Evolutionary conservation across 2,113 vertebrate genomes (phyloP).

Genomic region (Tychaedon coryphoeus): DNA sequence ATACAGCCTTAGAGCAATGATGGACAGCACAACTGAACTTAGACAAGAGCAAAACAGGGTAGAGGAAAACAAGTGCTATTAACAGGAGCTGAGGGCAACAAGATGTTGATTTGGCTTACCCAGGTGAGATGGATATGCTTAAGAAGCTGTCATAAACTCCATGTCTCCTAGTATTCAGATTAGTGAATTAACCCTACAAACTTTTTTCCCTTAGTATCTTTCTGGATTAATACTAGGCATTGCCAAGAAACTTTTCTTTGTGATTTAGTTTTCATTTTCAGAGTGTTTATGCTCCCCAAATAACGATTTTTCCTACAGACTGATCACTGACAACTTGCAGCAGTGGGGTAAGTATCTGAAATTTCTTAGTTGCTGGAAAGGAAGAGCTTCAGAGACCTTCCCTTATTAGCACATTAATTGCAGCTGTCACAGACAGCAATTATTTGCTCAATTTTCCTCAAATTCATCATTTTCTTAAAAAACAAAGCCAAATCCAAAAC

Average conservation of each 20-base stretch:
- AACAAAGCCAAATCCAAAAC: slow-evolving; percentile 7
- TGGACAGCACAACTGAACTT: neutral
- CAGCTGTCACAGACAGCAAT: slow-evolving; percentile 60
- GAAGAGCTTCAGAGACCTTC: slow-evolving; percentile 28
- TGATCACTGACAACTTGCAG: neutral
- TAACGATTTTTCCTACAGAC: neutral
- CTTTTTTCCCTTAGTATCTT: neutral
- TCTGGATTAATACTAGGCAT: neutral
- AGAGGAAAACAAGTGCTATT: neutral
- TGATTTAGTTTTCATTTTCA: neutral
- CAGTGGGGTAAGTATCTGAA: neutral
- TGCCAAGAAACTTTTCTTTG: neutral
- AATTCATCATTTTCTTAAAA: slow-evolving; percentile 44
- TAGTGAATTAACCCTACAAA: neutral
- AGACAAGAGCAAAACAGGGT: neutral
- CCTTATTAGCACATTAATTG: slow-evolving; percentile 67
- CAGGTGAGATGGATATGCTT: neutral
- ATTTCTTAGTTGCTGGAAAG: neutral
- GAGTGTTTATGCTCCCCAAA: neutral
- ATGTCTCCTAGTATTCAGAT: neutral
- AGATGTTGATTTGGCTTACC: neutral
- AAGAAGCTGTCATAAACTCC: neutral
- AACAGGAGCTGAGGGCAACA: neutral
- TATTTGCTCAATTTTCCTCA: slow-evolving; percentile 61
- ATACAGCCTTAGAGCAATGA: neutral